Evolutionary conservation across 2,113 vertebrate genomes (phyloP), one percentile per base, ranked within the genome.

Genomic region (Motacilla tschutschensis): DNA sequence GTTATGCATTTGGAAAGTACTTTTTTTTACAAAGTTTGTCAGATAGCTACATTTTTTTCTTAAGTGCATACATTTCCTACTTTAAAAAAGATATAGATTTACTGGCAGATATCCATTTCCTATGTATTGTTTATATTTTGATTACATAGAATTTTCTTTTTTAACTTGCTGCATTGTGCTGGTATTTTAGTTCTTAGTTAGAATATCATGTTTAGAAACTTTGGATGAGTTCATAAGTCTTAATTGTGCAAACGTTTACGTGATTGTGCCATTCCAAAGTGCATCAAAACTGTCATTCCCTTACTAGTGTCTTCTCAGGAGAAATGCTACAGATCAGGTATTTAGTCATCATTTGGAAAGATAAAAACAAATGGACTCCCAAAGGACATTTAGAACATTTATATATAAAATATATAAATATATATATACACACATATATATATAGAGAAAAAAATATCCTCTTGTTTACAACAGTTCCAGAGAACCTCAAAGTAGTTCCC

Each of bases 231-330:
- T 97, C 95, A 95, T 95, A 98, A 98, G 98, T 98, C 98, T 98
- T 98, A 98, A 98, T 96, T 97, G 95, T 97, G 96, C 96, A 97
- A 97, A 95, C 90, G 97, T 98, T 98, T 97, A 97, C 95, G 95
- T 96, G 93, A 97, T 95, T 97, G 96, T 97, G 97, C 97, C 97
- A 98, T 98, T 98, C 98, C 97, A 97, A 96, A 98, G 97, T 97
- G 97, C 97, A 97, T 97, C 96, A 93, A 94, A 97, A 97, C 97
- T 97, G 97, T 97, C 97, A 97, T 98, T 98, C 98, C 97, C 97
- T 97, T 93, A 95, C 96, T 96, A 96, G 94, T 95, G 86, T 94
- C 95, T 98, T 97, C 98, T 98, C 97, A 98, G 98, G 97, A 98
- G 97, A 96, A 97, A 95, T 92, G 93, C 95, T 95, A 94, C 94